Base-by-base conservation (phyloP, 1,140 invertebrate species). In the Teleogryllus occipitalis region DNA sequence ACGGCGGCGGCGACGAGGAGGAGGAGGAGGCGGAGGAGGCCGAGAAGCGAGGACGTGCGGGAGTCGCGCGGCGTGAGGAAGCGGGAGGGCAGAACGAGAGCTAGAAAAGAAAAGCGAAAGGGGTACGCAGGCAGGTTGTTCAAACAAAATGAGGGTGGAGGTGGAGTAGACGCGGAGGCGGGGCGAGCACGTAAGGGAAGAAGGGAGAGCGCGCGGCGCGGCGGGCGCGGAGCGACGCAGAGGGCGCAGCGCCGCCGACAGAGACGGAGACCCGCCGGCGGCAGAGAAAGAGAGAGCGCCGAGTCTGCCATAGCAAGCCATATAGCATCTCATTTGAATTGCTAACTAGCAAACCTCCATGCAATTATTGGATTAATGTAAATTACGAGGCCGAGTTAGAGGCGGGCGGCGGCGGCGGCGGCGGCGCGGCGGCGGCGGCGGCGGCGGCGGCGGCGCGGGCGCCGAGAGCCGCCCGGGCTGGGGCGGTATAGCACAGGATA, bases 291-390 rank as follows among this genome's bases (percentile, higher is more conserved):
- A 65, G 54, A 65, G 54, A 65, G 54, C 54, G 54, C 49, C 10
- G 54, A 65, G 54, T 65, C 54, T 65, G 76, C 76, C 39, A 47
- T 21, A 72, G 78, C 21, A 74, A 72, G 27, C 78, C 78, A 80
- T 76, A 80, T 80, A 80, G 54, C 91, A 92, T 90, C 92, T 94
- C 92, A 94, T 94, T 93, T 94, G 92, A 93, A 93, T 94, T 94
- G 93, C 92, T 94, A 94, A 94, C 93, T 93, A 93, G 92, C 91
- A 92, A 92, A 93, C 92, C 92, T 93, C 91, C 91, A 92, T 93
- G 92, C 92, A 94, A 94, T 94, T 94, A 94, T 94, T 94, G 92
- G 93, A 94, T 94, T 94, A 94, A 94, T 94, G 92, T 93, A 94
- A 94, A 94, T 94, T 93, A 94, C 92, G 91, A 65, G 90, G 91